These are phyloP conservation scores for Aphaenogaster floridana DNA, from an alignment of 1,140 invertebrate genomes.

Conservation along the genomic window DNA sequence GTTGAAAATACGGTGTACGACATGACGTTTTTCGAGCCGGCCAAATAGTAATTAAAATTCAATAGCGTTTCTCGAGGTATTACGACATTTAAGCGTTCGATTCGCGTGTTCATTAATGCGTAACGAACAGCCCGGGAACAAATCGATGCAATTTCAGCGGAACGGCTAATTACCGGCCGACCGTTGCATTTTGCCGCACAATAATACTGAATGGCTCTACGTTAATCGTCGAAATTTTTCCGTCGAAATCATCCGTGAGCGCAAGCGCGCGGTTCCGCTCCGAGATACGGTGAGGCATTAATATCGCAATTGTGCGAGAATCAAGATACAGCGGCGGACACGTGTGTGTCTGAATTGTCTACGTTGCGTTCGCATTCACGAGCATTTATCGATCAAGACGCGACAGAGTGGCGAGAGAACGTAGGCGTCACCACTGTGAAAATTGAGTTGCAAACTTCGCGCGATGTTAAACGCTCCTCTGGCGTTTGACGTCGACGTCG, in stretches of 20 bases:
- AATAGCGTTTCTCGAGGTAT: neutral
- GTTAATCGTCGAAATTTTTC: constrained; percentile 19
- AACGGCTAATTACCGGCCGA: constrained; percentile 34
- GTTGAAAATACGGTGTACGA: neutral
- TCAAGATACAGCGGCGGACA: constrained; percentile 7
- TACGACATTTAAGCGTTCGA: constrained; percentile 5
- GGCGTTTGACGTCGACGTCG: neutral
- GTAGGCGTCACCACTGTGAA: constrained; percentile 39
- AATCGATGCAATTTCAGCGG: constrained; percentile 33
- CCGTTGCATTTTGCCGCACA: neutral
- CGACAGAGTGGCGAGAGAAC: constrained; percentile 20
- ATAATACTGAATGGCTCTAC: neutral
- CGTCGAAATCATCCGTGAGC: neutral
- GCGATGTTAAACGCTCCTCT: constrained; percentile 23
- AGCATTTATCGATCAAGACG: constrained; percentile 45
- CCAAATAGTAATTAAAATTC: constrained; percentile 1
- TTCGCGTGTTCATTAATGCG: constrained; percentile 33
- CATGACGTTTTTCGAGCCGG: neutral
- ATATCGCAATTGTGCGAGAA: constrained; percentile 28
- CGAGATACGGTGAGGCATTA: neutral
- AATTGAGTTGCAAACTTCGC: constrained; percentile 46
- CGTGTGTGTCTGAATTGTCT: constrained; percentile 1
- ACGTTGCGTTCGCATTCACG: neutral
- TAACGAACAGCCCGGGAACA: neutral
- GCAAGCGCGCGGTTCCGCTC: neutral